phyloP scores from a whole-genome alignment of 2,113 vertebrate species.

The Manacus vitellinus region DNA sequence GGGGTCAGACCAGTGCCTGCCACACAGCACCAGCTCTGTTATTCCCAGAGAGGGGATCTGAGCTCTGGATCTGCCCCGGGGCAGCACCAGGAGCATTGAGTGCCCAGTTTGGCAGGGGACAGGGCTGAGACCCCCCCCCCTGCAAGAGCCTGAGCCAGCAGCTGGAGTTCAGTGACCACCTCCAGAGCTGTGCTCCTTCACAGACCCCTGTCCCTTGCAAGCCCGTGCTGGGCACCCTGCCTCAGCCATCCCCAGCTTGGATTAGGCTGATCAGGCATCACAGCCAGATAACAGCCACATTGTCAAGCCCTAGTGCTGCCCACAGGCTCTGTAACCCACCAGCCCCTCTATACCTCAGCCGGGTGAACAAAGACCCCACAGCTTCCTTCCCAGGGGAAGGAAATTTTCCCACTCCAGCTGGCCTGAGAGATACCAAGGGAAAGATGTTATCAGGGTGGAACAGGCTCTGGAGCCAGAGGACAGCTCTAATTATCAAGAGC shows the following conservation, averaged over 20 bases:
- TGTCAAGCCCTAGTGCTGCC: not conserved
- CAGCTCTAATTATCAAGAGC: not conserved
- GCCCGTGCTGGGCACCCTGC: not conserved
- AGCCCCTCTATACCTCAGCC: not conserved
- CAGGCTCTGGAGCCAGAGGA: slow-evolving; percentile 1
- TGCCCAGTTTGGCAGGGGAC: fast-evolving
- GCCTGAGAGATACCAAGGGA: not conserved
- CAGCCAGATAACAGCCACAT: fast-evolving
- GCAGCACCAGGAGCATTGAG: not conserved
- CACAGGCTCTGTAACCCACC: not conserved
- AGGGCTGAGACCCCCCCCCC: not conserved
- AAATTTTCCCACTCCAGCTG: not conserved
- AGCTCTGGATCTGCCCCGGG: not conserved
- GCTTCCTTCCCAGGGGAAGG: not conserved
- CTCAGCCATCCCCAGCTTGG: not conserved
- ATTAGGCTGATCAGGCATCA: fast-evolving
- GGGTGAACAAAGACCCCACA: fast-evolving
- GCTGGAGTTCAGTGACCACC: no score
- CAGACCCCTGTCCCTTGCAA: not conserved
- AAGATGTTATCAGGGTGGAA: slow-evolving; percentile 18
- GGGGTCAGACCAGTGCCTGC: not conserved
- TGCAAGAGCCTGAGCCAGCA: not conserved
- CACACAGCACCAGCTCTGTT: not conserved
- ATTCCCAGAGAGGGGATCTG: not conserved
- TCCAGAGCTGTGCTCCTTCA: fast-evolving